phyloP scores from a whole-genome alignment of 2,888 invertebrate genomes.

The Myathropa florea region DNA sequence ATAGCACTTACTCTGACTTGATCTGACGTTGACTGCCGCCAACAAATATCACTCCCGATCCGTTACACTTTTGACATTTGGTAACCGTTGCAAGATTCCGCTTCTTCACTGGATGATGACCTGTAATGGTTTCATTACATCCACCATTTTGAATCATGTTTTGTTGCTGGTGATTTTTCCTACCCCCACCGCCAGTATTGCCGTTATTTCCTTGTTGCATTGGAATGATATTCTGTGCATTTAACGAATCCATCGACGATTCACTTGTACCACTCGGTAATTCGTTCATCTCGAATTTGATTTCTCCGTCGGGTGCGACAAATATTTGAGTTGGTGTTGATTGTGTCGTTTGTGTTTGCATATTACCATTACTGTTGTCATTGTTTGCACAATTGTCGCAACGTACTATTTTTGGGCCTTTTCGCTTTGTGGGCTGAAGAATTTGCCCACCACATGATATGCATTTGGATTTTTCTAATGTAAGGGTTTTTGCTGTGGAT shows the following conservation, averaged over 20 bases:
- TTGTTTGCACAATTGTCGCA: conserved; percentile 85
- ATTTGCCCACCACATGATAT: conserved; percentile 84
- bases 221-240: conserved; percentile 82
- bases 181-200: conserved; percentile 61
- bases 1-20: conserved; percentile 78
- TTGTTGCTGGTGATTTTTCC: conserved; percentile 48
- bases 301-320: conserved; percentile 85
- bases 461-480: conserved; percentile 83
- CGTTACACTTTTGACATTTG: conserved; percentile 94
- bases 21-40: conserved; percentile 74
- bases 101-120: conserved; percentile 90
- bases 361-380: conserved; percentile 80
- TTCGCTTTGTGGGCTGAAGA: conserved; percentile 83
- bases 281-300: conserved; percentile 83
- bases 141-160: conserved; percentile 47
- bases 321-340: conserved; percentile 83
- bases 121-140: conserved; percentile 74
- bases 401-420: conserved; percentile 84
- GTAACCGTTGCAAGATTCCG: conserved; percentile 90
- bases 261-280: conserved; percentile 77
- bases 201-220: conserved; percentile 73
- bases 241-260: conserved; percentile 76
- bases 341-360: conserved; percentile 75
- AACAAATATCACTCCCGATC: conserved; percentile 88
- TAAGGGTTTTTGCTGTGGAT: conserved; percentile 82